phyloP scores from a whole-genome alignment of 2,888 invertebrate genomes.

The Harpalus rufipes region DNA sequence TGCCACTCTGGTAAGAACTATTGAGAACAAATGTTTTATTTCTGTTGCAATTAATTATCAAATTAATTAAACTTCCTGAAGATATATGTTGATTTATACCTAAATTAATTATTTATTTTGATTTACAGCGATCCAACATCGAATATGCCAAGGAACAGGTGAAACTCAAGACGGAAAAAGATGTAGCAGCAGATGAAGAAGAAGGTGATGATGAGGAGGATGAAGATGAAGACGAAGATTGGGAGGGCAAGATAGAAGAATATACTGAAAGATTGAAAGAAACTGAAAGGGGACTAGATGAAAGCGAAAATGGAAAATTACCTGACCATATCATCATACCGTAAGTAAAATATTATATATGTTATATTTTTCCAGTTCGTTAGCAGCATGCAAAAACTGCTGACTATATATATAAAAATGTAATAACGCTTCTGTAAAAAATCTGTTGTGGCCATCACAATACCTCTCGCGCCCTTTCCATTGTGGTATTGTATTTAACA shows the following conservation, averaged over 20 bases:
- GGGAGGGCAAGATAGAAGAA: conserved; percentile 72
- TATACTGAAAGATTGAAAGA: conserved; percentile 75
- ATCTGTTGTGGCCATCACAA: too few species aligned
- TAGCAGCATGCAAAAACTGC: too few species aligned
- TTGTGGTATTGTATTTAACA: too few species aligned
- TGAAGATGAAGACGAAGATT: conserved; percentile 71
- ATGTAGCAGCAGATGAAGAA: conserved; percentile 67
- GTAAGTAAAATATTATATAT: conserved; percentile 68
- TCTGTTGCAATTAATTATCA: conserved; percentile 24
- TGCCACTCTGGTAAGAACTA: conserved; percentile 79
- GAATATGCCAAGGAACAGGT: conserved; percentile 70
- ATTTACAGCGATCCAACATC: conserved; percentile 52
- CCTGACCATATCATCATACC: conserved; percentile 76
- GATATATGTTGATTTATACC: conserved; percentile 62
- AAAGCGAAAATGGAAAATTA: conserved; percentile 75
- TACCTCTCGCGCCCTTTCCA: too few species aligned
- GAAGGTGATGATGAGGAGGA: conserved; percentile 71
- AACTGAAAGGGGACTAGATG: conserved; percentile 74
- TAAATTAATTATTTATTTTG: conserved; percentile 31
- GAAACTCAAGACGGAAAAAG: conserved; percentile 72
- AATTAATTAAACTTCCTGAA: conserved; percentile 34
- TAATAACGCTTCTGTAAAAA: too few species aligned
- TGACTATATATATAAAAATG: too few species aligned
- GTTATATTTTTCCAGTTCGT: too few species aligned
- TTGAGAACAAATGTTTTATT: conserved; percentile 30